Base-by-base conservation (phyloP, 2,888 invertebrate species). In the Exephanes ischioxanthus region DNA sequence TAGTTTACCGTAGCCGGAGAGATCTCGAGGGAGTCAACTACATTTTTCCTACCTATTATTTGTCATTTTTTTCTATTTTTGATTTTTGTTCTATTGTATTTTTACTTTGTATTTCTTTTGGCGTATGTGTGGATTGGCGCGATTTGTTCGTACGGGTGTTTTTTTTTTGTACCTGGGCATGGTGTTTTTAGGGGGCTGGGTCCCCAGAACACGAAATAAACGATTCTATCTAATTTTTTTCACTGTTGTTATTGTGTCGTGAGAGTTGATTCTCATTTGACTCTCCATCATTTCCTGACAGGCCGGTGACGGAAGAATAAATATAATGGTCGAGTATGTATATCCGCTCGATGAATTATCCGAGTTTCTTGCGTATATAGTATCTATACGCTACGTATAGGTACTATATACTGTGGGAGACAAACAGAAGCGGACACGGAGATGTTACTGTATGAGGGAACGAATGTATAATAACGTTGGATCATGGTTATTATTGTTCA, bases 401-500 rank as follows among this genome's bases (percentile, higher is more conserved):
- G 26, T 26, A 45, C 22, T 51, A 66, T 51, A 37, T 51, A 51
- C 6, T 66, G 63, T n/a, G 30, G 30, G 22, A 80, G n/a, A 80
- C 66, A 55, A 51, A 66, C 53, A 61, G 37, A 73, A 70, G 51
- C 76, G 77, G 70, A 85, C 58, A 77, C 68, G 82, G 70, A 83
- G 85, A 87, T 76, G 79, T 79, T 83, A 80, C 70, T 77, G 70
- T 79, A 83, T 75, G 79, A 58, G 81, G 83, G 77, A 87, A 85
- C 84, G 79, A 87, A 85, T 86, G 81, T 86, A 83, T 85, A 86
- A 82, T 81, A 86, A 87, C 68, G 85, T 87, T 83, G 85, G 76
- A 86, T 87, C 85, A 86, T 83, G 77, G 81, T 87, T 87, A 87
- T 87, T 85, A 86, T 87, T 86, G 86, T 87, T 87, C 86, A 87